These are phyloP conservation scores for Didymodactylos carnosus DNA, from an alignment of 2,888 invertebrate genomes.

Conservation along the genomic window DNA sequence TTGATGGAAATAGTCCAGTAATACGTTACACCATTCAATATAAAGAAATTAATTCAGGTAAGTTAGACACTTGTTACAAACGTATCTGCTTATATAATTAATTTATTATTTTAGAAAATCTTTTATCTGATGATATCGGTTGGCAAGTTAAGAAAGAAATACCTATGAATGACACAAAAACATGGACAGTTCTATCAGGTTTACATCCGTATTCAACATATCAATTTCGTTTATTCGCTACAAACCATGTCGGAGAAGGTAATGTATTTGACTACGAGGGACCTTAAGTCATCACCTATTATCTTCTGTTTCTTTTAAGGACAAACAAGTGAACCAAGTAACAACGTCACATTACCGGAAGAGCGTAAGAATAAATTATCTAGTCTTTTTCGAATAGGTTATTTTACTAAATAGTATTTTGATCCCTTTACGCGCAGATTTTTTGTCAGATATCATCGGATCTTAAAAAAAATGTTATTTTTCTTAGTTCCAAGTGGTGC, in stretches of 20 bases:
- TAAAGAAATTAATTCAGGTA: conserved; percentile 16
- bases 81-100: too few relatives aligned
- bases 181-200: conserved; percentile 42
- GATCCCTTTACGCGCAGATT: too few relatives aligned
- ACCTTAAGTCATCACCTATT: too few relatives aligned
- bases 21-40: conserved; percentile 75
- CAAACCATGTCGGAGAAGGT: conserved; percentile 85
- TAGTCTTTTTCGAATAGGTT: neutral
- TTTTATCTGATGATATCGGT: neutral
- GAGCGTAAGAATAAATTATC: conserved; percentile 50
- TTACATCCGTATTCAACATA: conserved; percentile 77
- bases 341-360: conserved; percentile 64
- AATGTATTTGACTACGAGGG: too few relatives aligned
- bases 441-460: conserved; percentile 9
- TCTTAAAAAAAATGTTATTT: neutral
- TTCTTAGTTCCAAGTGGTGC: conserved; percentile 75
- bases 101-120: too few relatives aligned
- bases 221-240: conserved; percentile 85
- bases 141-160: neutral
- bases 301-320: too few relatives aligned
- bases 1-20: conserved; percentile 87
- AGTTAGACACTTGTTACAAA: too few relatives aligned
- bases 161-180: neutral
- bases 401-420: neutral
- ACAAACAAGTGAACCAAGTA: conserved; percentile 58